Evolutionary conservation across 2,113 vertebrate species (phyloP), one percentile per base, ranked within the genome.

Genomic region (Silurus asotus): DNA sequence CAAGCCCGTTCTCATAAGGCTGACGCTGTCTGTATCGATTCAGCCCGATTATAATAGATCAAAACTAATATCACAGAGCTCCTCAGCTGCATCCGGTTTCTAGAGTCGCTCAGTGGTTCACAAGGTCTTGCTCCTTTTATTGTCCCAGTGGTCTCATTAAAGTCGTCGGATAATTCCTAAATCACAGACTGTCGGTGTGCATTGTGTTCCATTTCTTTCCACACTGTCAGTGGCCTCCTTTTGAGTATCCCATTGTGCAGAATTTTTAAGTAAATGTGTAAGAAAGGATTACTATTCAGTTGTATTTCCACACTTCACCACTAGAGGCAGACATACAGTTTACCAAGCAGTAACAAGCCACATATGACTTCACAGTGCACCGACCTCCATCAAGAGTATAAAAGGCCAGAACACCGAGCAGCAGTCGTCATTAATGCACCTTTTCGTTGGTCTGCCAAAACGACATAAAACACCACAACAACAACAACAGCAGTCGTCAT

Each of bases 81-180:
- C 82, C 77, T 95, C 94, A 95, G 94, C 94, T 95, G 94, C 93
- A 93, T 95, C 94, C 94, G 93, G 93, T 94, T 92, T 88, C 87
- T 78, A 86, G 84, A 78, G 88, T 82, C 83, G 88, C 84, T 88
- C 48, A 83, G 75, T 64, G 88, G 87, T 91, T 93, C 89, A 89
- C 87, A 88, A 90, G 88, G 87, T 92, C 89, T 88, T 74, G 84
- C 64, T 89, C 83, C 81, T 90, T 89, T 76, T 89, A 91, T 86
- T 25, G 13, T 94, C 93, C 91, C 94, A 7, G 2, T 84, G 89
- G 93, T 88, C 87, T 65, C 65, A 82, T 92, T 62, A 89, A 91
- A 82, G 28, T 70, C 55, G 49, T 84, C 81, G 88, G 90, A 86
- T 91, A 90, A 90, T 87, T 84, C 62, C 84, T 69, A 70, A 90